Evolutionary conservation across 37 sponge, comb jelly and placozoan genomes (phyloP).

Genomic region (Oopsacas minuta): DNA sequence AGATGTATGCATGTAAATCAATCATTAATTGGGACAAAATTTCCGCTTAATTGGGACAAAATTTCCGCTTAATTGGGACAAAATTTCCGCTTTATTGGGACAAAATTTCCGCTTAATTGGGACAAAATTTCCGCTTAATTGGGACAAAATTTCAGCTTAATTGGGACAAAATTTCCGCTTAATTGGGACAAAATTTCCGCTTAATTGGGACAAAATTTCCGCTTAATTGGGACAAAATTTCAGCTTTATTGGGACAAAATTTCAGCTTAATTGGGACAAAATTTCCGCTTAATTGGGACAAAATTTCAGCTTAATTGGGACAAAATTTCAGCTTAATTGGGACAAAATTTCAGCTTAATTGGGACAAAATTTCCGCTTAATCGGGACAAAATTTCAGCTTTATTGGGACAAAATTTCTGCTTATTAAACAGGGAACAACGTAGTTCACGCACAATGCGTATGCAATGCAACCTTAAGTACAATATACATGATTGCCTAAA

Average conservation of each 20-base stretch:
- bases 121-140: no score
- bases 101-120: background rate
- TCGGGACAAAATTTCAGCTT: conserved; percentile 1
- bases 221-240: background rate
- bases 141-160: background rate
- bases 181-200: no score
- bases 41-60: background rate
- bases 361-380: conserved; percentile 16
- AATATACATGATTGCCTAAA: background rate
- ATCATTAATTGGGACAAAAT: conserved; percentile 9
- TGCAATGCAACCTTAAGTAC: background rate
- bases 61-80: background rate
- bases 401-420: background rate
- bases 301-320: background rate
- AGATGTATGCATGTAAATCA: no score
- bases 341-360: conserved; percentile 7
- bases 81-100: background rate
- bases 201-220: no score
- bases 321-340: conserved; percentile 7
- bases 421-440: background rate
- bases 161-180: background rate
- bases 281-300: background rate
- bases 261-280: background rate
- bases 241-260: background rate
- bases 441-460: background rate